Evolutionary conservation across 2,797 vertebrate species (phyloP).

Genomic region (Peromyscus aztecus): DNA sequence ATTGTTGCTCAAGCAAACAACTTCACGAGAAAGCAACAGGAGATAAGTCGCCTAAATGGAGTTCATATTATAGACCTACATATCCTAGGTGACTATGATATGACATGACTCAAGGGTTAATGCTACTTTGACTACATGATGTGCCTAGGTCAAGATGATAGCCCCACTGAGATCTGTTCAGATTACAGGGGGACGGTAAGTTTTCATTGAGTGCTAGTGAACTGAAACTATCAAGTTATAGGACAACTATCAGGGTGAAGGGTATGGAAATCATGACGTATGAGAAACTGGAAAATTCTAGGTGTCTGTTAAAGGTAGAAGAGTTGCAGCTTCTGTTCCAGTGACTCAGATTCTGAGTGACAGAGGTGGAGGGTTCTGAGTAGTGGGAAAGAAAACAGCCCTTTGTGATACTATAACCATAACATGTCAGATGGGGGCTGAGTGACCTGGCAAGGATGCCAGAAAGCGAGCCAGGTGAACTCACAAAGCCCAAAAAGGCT

Average conservation of each 20-base stretch:
- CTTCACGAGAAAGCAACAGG: neutral
- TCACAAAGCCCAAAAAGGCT: neutral
- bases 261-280: neutral
- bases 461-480: neutral
- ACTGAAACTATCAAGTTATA: too few species aligned
- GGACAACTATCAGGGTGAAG: neutral
- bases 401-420: neutral
- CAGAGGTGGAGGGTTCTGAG: neutral
- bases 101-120: neutral
- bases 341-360: neutral
- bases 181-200: too few species aligned
- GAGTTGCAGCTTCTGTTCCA: neutral
- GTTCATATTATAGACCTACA: neutral
- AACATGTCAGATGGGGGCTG: neutral
- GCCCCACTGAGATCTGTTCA: neutral
- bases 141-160: neutral
- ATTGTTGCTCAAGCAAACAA: neutral
- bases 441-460: neutral
- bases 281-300: neutral
- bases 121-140: neutral
- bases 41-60: neutral
- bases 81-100: slow-evolving; percentile 1
- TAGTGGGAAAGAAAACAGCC: neutral
- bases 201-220: neutral
- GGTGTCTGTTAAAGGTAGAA: neutral